Base-by-base conservation (phyloP, 2,113 vertebrate species). In the Pyrgilauda ruficollis region DNA sequence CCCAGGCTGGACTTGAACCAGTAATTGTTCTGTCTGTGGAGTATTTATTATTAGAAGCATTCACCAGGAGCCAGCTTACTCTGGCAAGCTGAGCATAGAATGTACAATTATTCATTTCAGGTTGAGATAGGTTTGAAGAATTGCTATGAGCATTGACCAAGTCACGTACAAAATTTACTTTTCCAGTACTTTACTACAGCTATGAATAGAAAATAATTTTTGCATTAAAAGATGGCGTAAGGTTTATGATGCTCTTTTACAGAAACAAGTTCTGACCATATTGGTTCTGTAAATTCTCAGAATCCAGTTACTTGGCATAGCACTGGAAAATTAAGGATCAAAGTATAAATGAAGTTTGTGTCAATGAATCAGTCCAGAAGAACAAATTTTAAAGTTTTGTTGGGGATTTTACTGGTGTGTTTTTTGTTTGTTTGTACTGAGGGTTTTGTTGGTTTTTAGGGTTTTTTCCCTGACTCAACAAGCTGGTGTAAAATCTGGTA, bases 1-100 rank as follows among this genome's bases (percentile, higher is more conserved):
- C 44, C 39, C 59, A 33, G 52, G 44, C 72, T 92, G 67, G 72
- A 88, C 55, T 69, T 72, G 79, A 80, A 88, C 59, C 86, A 86
- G 63, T 68, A 79, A 52, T 93, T 96, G 81, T 66, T 87, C 62
- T 94, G 46, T 76, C 89, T 80, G 76, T 73, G 76, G 72, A 90
- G 31, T 90, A 69, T 90, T 90, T 76, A 72, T 83, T 87, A 88
- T 76, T 76, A 73, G 79, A 90, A 85, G 22, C 5, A 3, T 70
- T 92, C 4, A 5, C 63, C 2, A 3, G 72, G 53, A 83, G 83
- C 83, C 89, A 86, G 72, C 35, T 73, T 72, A 55, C 18, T 47
- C 67, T 92, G 91, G 75, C 91, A 76, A 61, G 58, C 23, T 82
- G 70, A 85, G 20, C 33, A 39, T 26, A 68, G 83, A 83, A 85